Percentiles rank a stretch among this genome's conserved stretches.
Conservation (phyloP, 1,140 invertebrate species). For the Littorina saxatilis region DNA sequence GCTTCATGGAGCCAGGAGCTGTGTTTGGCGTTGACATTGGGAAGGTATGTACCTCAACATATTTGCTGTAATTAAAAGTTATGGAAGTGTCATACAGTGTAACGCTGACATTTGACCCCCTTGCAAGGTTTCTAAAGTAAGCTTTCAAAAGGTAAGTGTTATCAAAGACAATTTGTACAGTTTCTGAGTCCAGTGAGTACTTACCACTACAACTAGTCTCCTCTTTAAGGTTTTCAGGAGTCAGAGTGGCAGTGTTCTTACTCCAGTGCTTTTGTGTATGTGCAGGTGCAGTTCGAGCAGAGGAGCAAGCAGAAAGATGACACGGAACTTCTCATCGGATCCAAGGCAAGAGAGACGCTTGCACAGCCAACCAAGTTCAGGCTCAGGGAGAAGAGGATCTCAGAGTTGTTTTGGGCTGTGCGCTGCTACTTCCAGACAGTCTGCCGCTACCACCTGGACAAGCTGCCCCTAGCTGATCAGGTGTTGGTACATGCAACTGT, state of each 20-base stretch:
- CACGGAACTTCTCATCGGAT: neutral
- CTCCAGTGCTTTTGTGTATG: no score
- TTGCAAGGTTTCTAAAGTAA: no score
- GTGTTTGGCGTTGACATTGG: neutral
- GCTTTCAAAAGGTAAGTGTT: no score
- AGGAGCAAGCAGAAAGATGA: neutral
- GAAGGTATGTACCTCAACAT: no score
- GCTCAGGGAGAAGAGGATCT: neutral
- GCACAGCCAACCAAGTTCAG: neutral
- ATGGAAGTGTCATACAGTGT: no score
- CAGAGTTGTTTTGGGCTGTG: neutral
- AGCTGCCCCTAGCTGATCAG: neutral
- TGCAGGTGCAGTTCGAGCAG: neutral
- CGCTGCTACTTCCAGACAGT: neutral
- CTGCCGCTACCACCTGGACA: neutral
- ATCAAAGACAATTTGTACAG: no score
- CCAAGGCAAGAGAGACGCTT: neutral
- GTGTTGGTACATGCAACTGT: neutral
- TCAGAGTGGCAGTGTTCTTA: no score
- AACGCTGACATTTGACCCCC: no score
- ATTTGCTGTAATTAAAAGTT: no score
- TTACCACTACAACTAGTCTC: no score
- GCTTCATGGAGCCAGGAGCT: slow-evolving; percentile 28
- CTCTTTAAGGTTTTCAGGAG: no score
- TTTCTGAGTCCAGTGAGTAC: no score